Conservation (phyloP, 1,140 invertebrate genomes). For the Agrilus planipennis region DNA sequence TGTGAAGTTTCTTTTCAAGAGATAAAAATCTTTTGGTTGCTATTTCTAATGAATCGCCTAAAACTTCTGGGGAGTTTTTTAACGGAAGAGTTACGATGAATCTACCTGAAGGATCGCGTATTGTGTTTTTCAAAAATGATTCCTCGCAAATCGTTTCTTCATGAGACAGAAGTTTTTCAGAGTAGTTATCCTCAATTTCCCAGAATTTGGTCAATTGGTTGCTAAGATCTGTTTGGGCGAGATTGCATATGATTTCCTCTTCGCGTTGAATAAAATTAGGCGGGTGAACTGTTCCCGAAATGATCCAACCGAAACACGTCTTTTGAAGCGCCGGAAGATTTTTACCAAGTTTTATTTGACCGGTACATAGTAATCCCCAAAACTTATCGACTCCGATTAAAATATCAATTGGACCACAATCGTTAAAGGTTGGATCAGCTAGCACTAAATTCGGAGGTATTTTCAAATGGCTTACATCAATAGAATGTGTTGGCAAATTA, state of each 20-base stretch:
- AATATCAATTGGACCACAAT: background rate
- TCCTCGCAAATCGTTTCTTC: background rate
- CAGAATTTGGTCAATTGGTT: conserved; percentile 3
- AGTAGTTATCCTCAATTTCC: conserved; percentile 2
- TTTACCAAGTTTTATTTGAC: background rate
- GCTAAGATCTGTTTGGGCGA: background rate
- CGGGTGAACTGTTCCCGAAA: background rate
- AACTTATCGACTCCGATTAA: background rate
- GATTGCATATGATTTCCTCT: too few relatives aligned
- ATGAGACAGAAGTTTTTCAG: background rate
- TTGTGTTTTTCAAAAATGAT: background rate
- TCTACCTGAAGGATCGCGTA: background rate
- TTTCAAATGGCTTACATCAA: background rate
- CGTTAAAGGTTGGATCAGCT: conserved; percentile 2
- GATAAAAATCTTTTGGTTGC: conserved; percentile 15
- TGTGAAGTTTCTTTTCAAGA: conserved; percentile 12
- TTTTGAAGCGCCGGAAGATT: background rate
- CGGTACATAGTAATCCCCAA: background rate
- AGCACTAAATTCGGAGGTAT: background rate
- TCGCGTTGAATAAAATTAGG: too few relatives aligned
- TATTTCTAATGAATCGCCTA: conserved; percentile 17
- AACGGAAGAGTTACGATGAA: conserved; percentile 11
- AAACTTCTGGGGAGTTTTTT: conserved; percentile 5
- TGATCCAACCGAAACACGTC: conserved; percentile 2
- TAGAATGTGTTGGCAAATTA: background rate